These are phyloP conservation scores for Pitta sordida DNA, from an alignment of 2,113 vertebrate genomes.

Conservation along the genomic window DNA sequence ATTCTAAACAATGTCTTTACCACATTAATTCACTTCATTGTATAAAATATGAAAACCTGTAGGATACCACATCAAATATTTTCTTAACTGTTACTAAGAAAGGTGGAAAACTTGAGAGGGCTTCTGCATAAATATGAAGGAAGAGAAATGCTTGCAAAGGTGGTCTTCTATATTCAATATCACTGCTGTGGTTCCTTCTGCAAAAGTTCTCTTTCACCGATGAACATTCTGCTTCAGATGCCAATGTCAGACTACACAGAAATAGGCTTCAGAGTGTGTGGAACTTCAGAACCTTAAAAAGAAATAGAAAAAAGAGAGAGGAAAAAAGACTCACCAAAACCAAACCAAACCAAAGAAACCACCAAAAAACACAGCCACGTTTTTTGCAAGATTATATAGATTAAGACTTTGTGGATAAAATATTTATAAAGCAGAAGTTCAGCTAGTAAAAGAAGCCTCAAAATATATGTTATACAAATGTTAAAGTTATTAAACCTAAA, in stretches of 20 bases:
- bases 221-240: neutral
- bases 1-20: neutral
- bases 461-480: slow-evolving; percentile 25
- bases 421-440: neutral
- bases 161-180: neutral
- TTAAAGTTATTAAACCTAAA: slow-evolving; percentile 22
- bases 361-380: neutral
- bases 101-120: neutral
- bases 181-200: neutral
- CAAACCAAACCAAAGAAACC: too few species aligned
- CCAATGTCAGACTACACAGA: neutral
- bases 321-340: neutral
- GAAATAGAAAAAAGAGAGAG: neutral
- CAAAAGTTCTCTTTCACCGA: neutral
- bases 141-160: neutral
- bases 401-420: neutral
- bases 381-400: neutral
- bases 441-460: neutral
- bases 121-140: neutral
- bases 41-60: neutral
- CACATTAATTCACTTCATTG: neutral
- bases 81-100: neutral
- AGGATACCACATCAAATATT: neutral
- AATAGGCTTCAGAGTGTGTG: neutral
- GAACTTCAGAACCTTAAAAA: neutral